Evolutionary conservation across 2,888 invertebrate species (phyloP), one percentile per base, ranked within the genome.

Genomic region (Eustalomyia histrio): DNA sequence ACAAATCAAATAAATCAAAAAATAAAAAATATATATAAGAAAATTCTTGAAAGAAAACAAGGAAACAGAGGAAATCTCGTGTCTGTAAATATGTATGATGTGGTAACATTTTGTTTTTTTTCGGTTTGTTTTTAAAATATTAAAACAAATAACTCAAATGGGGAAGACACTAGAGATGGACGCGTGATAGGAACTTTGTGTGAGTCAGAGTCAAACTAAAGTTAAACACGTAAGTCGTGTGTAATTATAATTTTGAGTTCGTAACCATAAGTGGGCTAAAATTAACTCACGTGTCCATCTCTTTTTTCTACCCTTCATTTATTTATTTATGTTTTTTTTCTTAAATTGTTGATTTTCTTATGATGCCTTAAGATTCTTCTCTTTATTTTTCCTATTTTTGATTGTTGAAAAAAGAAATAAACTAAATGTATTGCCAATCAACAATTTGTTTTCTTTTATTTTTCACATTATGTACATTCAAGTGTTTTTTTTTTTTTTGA

Each of bases 341-440:
- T 61, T 57, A 68, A 53, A 58, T 80, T 72, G 65, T 68, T 63
- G 29, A 14, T 58, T 47, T 68, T 71, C 35, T 9, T 52, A 29
- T 21, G 9, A 33, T 47, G 35, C 67, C 39, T 47, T 24, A 29
- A 50, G 12, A 35, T 68, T 58, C 55, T 47, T 43, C n/a, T 24
- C 21, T 24, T 47, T 21, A n/a, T 24, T 21, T 61, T 47, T 24
- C 5, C n/a, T 47, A 2, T 33, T 33, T 52, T 35, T 50, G 24
- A 4, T 63, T 16, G 68, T 61, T 47, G 33, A 58, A 71, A 64
- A 21, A 39, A 53, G 1, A 29, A 29, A 29, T 29, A 29, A 29
- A 29, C 29, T 65, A 65, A 57, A 65, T 69, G 61, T 74, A 81
- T 67, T 78, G 81, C 81, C 78, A 78, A 81, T 71, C 74, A 81